Percentiles rank a stretch among this genome's conserved stretches.
These are phyloP conservation scores for Heteromurus nitidus DNA, from an alignment of 2,888 invertebrate species.

Conservation along the genomic window DNA sequence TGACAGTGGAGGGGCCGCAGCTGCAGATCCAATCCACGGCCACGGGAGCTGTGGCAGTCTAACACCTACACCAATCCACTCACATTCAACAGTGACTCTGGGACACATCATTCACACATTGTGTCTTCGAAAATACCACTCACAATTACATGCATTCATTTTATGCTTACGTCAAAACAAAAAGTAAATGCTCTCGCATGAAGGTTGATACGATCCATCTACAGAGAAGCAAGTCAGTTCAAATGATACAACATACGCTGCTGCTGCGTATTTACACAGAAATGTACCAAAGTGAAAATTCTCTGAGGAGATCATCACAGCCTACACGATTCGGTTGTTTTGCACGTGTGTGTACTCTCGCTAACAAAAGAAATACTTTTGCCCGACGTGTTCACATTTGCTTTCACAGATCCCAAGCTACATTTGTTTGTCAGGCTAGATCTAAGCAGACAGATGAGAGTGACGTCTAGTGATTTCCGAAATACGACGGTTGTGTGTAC, in stretches of 20 bases:
- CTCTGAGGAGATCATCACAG: neutral
- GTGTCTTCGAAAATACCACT: conserved; percentile 21
- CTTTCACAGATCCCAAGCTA: neutral
- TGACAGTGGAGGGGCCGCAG: conserved; percentile 65
- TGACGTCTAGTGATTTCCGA: too few species aligned
- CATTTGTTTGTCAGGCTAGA: too few species aligned
- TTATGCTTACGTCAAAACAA: too few species aligned
- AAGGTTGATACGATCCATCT: neutral
- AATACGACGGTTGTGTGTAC: too few species aligned
- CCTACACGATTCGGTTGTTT: neutral
- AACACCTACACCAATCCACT: conserved; percentile 70
- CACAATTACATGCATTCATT: conserved; percentile 11
- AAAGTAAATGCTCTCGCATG: neutral
- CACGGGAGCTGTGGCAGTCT: conserved; percentile 86
- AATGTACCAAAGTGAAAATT: neutral
- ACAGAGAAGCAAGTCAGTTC: neutral
- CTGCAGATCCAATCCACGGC: conserved; percentile 81
- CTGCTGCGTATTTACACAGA: neutral
- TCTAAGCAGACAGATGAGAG: too few species aligned
- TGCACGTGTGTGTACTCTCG: conserved; percentile 47
- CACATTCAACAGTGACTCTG: conserved; percentile 34
- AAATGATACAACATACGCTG: neutral
- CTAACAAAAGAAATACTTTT: too few species aligned
- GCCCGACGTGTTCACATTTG: neutral
- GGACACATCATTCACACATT: conserved; percentile 15